Evolutionary conservation across 2,888 invertebrate species (phyloP), one percentile per base, ranked within the genome.

Genomic region (Myopa tessellatipennis): DNA sequence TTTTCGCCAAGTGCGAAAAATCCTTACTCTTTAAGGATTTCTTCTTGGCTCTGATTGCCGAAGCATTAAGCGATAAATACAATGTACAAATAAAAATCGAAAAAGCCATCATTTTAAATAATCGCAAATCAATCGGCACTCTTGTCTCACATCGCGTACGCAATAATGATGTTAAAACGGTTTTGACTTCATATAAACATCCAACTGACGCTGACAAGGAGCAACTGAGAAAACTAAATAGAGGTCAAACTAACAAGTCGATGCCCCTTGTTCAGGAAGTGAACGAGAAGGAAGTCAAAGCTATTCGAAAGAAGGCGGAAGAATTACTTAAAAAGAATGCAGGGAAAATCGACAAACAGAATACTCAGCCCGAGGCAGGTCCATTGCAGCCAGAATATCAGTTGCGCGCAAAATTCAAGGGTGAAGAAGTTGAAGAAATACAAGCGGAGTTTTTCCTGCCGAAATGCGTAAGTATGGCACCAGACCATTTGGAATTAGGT

Each of bases 61-160:
- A 96, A 86, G 97, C 93, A 0, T 83, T 95, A 2, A 92, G 94
- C 79, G 92, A 94, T 82, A 97, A 97, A 89, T 95, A 95, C 85
- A 92, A 94, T 72, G 91, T 94, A 83, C 91, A 92, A 85, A 88
- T 96, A 58, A 92, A 92, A 79, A 91, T 92, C 83, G 92, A 94
- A 60, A 92, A 91, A 81, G 93, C 92, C 82, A 92, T 93, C 5
- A 90, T 94, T 75, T 87, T 96, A 79, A 94, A 93, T 85, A 94
- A 96, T 89, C 91, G 93, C 58, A 95, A 93, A 87, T 92, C 92
- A 36, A 92, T 94, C 85, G 96, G 96, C 4, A 92, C 91, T 68
- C 88, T 96, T 50, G 93, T 94, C 79, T 90, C 92, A 52, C 95
- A 96, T 87, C 92, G 93, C 83, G 93, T 95, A 82, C 93, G 94